Evolutionary conservation across 2,888 invertebrate genomes (phyloP).

Genomic region (Lasius platythorax): DNA sequence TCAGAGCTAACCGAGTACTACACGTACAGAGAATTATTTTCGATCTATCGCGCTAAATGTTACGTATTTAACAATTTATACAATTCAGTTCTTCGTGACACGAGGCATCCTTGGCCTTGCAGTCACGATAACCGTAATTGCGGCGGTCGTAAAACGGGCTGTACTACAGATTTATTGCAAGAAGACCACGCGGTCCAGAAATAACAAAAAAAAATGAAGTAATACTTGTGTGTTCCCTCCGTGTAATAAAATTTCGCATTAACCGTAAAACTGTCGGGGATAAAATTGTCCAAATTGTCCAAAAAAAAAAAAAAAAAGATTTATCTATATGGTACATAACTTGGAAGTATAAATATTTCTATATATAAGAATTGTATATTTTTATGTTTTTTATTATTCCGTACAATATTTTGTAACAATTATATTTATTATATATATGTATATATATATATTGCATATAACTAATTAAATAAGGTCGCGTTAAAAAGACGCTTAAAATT

Average conservation of each 20-base stretch:
- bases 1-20: background rate
- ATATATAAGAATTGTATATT: background rate
- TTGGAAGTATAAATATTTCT: background rate
- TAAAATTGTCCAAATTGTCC: background rate
- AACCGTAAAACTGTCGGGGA: background rate
- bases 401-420: background rate
- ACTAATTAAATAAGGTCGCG: background rate
- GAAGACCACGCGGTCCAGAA: conserved; percentile 24
- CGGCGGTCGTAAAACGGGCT: conserved; percentile 24
- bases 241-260: conserved; percentile 3
- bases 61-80: conserved; percentile 12
- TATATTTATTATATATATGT: background rate
- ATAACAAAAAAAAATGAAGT: background rate
- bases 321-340: background rate
- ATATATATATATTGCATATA: background rate
- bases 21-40: background rate
- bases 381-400: background rate
- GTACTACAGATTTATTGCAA: conserved; percentile 43
- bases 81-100: conserved; percentile 5
- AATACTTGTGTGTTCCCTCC: background rate
- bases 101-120: conserved; percentile 31
- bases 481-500: background rate
- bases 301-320: background rate
- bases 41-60: background rate
- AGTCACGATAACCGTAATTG: conserved; percentile 51